Evolutionary conservation across 1,140 invertebrate species (phyloP).

Genomic region (Dreissena polymorpha): DNA sequence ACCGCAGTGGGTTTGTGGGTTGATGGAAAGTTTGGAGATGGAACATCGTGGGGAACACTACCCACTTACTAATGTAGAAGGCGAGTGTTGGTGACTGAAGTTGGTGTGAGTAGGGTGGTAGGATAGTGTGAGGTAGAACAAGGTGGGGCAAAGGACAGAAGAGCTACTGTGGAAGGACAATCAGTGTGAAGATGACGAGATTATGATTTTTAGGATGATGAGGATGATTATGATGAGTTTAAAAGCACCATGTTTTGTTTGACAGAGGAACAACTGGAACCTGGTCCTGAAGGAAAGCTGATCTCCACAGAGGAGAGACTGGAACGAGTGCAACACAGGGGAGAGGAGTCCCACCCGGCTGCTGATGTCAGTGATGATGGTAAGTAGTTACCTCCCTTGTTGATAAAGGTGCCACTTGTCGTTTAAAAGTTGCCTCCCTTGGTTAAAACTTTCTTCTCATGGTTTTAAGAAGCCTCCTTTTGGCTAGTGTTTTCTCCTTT

Average conservation of each 20-base stretch:
- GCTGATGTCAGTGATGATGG: slow-evolving; percentile 55
- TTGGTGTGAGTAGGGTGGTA: no score
- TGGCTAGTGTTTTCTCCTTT: no score
- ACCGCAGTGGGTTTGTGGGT: no score
- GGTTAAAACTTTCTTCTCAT: not conserved
- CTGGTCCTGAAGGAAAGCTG: slow-evolving; percentile 75
- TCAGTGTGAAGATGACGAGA: no score
- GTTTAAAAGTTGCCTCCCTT: slow-evolving; percentile 38
- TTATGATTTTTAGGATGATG: no score
- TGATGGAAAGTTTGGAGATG: no score
- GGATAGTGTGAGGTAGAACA: no score
- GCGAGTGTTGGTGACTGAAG: no score
- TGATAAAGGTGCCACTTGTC: not conserved
- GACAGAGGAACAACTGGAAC: slow-evolving; percentile 67
- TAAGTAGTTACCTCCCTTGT: slow-evolving; percentile 46
- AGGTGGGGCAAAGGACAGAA: not conserved
- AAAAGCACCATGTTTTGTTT: not conserved
- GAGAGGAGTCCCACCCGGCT: slow-evolving; percentile 31
- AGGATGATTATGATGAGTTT: no score
- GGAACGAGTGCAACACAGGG: slow-evolving; percentile 66
- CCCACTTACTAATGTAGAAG: no score
- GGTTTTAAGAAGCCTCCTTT: no score
- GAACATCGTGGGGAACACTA: no score
- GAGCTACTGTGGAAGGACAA: not conserved
- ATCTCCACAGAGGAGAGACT: slow-evolving; percentile 75